A percentile compares a stretch with the other conserved stretches of the same genome.
Conservation (phyloP, 2,797 vertebrate genomes). For the Morus bassanus region DNA sequence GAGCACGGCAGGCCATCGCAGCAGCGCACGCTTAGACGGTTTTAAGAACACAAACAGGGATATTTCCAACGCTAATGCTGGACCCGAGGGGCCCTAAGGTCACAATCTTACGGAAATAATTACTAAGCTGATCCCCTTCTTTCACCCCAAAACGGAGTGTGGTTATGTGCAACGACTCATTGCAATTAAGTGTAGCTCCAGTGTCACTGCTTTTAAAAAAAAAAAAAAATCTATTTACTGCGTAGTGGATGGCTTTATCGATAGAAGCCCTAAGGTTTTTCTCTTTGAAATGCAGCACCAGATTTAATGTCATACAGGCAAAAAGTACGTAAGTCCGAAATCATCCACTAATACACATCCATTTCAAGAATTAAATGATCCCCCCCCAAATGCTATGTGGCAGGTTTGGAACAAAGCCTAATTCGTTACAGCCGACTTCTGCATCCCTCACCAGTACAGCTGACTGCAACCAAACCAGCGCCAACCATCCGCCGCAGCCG, state of each 20-base stretch:
- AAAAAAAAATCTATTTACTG: accelerated
- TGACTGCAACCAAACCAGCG: neutral
- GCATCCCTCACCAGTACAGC: neutral
- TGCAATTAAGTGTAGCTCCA: accelerated
- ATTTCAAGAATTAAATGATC: neutral
- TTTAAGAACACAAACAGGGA: conserved; percentile 13
- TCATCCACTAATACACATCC: neutral
- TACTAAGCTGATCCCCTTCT: neutral
- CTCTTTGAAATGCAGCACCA: neutral
- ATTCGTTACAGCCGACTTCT: accelerated
- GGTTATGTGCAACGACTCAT: neutral
- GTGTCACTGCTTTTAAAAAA: accelerated
- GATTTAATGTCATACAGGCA: neutral
- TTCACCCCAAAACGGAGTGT: neutral
- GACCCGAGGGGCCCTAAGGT: neutral
- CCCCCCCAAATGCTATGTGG: neutral
- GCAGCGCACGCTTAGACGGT: neutral
- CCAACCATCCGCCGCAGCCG: neutral
- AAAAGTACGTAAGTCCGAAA: neutral
- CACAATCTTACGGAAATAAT: neutral
- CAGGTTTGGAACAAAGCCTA: neutral
- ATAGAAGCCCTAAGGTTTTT: neutral
- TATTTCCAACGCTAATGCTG: conserved; percentile 9
- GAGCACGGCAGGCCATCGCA: neutral
- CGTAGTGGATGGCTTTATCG: accelerated